phyloP scores from a whole-genome alignment of 2,888 invertebrate species.

The Atrina japonica region DNA sequence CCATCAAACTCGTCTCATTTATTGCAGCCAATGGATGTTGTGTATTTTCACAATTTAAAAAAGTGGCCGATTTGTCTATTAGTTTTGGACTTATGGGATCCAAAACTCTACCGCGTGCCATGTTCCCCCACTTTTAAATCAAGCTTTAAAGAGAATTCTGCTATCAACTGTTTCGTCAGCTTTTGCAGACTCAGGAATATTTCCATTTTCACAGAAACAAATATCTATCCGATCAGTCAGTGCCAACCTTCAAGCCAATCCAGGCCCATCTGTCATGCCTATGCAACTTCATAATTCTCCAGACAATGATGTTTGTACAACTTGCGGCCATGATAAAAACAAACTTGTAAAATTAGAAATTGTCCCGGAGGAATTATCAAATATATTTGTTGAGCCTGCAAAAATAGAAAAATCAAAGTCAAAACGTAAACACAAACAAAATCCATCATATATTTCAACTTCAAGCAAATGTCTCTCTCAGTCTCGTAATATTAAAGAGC shows the following conservation, averaged over 20 bases:
- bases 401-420: neutral
- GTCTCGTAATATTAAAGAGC: too few species aligned
- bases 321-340: neutral
- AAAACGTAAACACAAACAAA: conserved; percentile 9
- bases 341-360: neutral
- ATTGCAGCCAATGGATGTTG: conserved; percentile 9
- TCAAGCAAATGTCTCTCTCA: too few species aligned
- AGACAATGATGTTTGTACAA: neutral
- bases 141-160: neutral
- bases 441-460: neutral
- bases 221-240: neutral
- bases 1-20: neutral
- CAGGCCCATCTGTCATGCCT: too few species aligned
- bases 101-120: neutral
- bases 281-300: too few species aligned
- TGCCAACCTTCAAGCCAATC: too few species aligned
- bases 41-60: conserved; percentile 4
- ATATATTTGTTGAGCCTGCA: neutral
- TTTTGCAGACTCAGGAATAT: neutral
- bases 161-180: neutral
- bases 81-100: neutral
- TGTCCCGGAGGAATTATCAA: neutral
- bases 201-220: neutral
- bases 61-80: neutral
- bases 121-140: neutral